Evolutionary conservation across 2,113 vertebrate genomes (phyloP).

Genomic region (Xiphias gladius): DNA sequence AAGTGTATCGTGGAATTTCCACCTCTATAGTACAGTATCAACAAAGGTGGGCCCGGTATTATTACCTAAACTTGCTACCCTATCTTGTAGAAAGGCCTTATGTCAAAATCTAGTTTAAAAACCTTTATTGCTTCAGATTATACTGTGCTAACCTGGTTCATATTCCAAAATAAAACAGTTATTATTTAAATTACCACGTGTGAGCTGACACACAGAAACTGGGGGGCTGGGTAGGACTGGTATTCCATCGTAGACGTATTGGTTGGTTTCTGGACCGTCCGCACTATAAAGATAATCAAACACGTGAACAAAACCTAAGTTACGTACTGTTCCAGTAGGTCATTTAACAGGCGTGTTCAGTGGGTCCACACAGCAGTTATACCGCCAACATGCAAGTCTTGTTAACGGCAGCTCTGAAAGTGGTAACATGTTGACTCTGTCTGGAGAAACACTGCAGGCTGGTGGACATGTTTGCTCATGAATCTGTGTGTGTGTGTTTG

Average conservation of each 20-base stretch:
- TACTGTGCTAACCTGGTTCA: neutral
- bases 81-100: too few species aligned
- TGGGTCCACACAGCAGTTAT: neutral
- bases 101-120: too few species aligned
- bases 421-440: neutral
- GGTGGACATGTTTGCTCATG: constrained; percentile 19
- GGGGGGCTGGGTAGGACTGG: neutral
- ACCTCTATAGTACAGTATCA: too few species aligned
- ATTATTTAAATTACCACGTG: neutral
- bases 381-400: neutral
- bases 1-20: too few species aligned
- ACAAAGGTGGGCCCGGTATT: too few species aligned
- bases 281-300: neutral
- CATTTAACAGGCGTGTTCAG: neutral
- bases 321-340: neutral
- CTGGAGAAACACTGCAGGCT: neutral
- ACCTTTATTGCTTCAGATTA: neutral
- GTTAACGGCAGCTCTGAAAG: neutral
- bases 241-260: neutral
- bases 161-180: too few species aligned
- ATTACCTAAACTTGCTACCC: neutral
- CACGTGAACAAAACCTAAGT: neutral
- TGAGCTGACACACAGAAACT: neutral
- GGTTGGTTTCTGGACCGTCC: neutral
- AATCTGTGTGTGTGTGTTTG: neutral